These are phyloP conservation scores for Decapterus maruadsi DNA, from an alignment of 2,797 vertebrate genomes.

Conservation along the genomic window DNA sequence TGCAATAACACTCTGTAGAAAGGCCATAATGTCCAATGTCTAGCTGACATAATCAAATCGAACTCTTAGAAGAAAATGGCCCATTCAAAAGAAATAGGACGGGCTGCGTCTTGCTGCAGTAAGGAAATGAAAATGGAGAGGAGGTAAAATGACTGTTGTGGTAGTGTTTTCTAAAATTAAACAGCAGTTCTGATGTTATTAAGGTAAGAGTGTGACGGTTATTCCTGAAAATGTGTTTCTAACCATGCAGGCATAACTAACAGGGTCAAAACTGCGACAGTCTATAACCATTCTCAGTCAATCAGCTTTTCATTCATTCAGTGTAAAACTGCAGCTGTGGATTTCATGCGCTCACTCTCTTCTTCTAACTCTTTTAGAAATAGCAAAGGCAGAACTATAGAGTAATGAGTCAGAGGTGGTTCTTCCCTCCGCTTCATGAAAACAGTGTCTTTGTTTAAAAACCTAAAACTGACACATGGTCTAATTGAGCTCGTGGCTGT, in stretches of 20 bases:
- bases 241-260: background rate
- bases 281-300: background rate
- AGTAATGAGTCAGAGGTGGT: background rate
- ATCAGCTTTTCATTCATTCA: background rate
- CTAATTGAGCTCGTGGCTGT: constrained; percentile 3
- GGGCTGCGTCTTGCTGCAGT: background rate
- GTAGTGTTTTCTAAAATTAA: constrained; percentile 2
- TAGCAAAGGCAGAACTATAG: rapidly evolving
- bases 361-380: background rate
- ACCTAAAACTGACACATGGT: background rate
- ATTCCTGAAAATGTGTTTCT: background rate
- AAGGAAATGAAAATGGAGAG: background rate
- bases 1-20: constrained; percentile 12
- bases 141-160: background rate
- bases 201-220: background rate
- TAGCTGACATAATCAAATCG: background rate
- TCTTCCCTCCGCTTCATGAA: constrained; percentile 5
- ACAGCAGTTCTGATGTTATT: background rate
- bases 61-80: background rate
- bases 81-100: background rate
- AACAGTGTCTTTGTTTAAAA: background rate
- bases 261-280: background rate
- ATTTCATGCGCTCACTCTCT: background rate
- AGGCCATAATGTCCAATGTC: background rate
- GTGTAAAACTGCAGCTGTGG: background rate